Evolutionary conservation across 2,888 invertebrate species (phyloP).

Genomic region (Pandemis cinnamomeana): DNA sequence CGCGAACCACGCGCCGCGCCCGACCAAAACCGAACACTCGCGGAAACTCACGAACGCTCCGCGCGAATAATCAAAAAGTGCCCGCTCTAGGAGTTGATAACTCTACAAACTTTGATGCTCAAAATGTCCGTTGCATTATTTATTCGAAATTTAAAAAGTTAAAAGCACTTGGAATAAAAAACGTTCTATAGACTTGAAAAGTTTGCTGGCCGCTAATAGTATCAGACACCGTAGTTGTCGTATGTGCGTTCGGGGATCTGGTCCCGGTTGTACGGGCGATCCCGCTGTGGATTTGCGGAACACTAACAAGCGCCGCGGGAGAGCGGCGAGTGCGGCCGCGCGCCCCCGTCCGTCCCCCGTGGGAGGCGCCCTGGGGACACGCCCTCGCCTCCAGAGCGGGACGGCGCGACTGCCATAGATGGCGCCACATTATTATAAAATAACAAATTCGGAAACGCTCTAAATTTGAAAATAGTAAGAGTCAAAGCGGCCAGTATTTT

Average conservation of each 20-base stretch:
- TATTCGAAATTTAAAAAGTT: conserved; percentile 1
- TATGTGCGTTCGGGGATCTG: conserved; percentile 79
- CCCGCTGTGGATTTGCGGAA: conserved; percentile 84
- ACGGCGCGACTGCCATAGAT: conserved; percentile 70
- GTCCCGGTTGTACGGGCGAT: conserved; percentile 83
- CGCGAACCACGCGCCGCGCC: conserved; percentile 76
- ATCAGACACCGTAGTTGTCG: conserved; percentile 76
- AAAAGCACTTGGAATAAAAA: conserved; percentile 25
- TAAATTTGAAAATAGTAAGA: not conserved
- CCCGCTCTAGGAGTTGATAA: conserved; percentile 1
- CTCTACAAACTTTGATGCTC: not conserved
- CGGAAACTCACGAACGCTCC: conserved; percentile 61
- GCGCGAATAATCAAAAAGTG: conserved; percentile 36
- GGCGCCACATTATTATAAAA: conserved; percentile 70
- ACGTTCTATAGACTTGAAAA: conserved; percentile 18
- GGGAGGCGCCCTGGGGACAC: conserved; percentile 83
- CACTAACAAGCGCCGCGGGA: conserved; percentile 85
- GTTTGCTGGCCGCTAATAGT: conserved; percentile 50
- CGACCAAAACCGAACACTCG: conserved; percentile 67
- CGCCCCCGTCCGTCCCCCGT: conserved; percentile 82
- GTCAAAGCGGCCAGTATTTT: conserved; percentile 40
- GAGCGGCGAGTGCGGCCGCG: conserved; percentile 80
- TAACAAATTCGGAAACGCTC: conserved; percentile 46
- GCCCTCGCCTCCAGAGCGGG: conserved; percentile 84
- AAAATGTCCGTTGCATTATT: conserved; percentile 35